Percentiles rank a stretch among this genome's conserved stretches.
Conservation (phyloP, 2,113 vertebrate species). For the Psilopogon haemacephalus region DNA sequence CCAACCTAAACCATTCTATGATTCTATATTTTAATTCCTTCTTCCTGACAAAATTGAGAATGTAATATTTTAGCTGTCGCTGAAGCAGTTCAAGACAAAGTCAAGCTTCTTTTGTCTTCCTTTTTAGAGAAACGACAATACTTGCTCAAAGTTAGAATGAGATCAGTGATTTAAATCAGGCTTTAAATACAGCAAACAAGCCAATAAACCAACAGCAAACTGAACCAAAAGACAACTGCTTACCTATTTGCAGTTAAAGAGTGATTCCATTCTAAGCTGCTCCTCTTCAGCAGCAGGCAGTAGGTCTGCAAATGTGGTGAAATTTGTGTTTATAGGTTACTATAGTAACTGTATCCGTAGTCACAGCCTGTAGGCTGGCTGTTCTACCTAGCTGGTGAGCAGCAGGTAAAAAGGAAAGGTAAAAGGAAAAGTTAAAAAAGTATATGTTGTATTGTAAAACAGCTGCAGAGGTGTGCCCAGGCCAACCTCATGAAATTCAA, state of each 20-base stretch:
- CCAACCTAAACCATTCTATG: too few species aligned
- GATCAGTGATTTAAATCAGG: not conserved
- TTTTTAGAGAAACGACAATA: not conserved
- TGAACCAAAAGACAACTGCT: not conserved
- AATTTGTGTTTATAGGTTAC: constrained; percentile 53
- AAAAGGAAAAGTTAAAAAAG: too few species aligned
- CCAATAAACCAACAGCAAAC: not conserved
- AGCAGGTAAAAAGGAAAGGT: not conserved
- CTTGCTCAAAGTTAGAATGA: not conserved
- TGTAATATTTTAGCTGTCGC: not conserved
- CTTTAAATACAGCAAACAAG: not conserved
- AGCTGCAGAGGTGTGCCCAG: too few species aligned
- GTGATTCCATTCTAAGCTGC: not conserved
- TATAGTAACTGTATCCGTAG: constrained; percentile 64
- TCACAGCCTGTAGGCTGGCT: constrained; percentile 34
- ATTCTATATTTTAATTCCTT: not conserved
- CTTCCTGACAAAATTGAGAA: not conserved
- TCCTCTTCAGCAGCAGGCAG: not conserved
- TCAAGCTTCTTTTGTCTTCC: not conserved
- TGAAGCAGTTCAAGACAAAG: not conserved
- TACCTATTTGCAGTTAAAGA: not conserved
- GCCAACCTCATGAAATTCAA: too few species aligned
- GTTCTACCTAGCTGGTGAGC: constrained; percentile 20
- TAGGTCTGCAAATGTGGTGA: not conserved
- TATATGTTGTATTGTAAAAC: not conserved